Conservation (phyloP, 2,888 invertebrate genomes). For the Ennomos fuscantarius region DNA sequence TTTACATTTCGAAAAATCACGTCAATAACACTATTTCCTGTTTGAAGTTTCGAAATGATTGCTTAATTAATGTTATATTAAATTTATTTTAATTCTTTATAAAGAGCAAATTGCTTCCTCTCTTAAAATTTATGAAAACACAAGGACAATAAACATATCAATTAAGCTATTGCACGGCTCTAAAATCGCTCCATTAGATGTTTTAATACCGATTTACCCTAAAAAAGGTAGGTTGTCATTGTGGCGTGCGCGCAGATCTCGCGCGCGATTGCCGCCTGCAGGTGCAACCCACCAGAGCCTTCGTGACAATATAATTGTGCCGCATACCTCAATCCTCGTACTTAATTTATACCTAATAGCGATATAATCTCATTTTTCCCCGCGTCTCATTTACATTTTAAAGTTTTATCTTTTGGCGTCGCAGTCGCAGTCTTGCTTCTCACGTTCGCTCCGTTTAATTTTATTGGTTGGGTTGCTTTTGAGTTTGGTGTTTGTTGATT, state of each 20-base stretch:
- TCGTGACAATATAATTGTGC: slow-evolving; percentile 84
- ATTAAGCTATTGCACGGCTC: slow-evolving; percentile 18
- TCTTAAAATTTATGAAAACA: not conserved
- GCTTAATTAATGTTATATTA: too few species aligned
- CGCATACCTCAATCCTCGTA: slow-evolving; percentile 73
- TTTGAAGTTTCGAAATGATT: too few species aligned
- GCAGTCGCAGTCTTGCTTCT: slow-evolving; percentile 41
- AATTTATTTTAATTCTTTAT: too few species aligned
- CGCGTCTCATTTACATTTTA: slow-evolving; percentile 82
- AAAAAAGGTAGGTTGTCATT: slow-evolving; percentile 38
- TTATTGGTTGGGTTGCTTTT: slow-evolving; percentile 12
- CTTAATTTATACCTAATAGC: slow-evolving; percentile 84
- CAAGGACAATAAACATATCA: slow-evolving; percentile 14
- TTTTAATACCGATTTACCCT: slow-evolving; percentile 32
- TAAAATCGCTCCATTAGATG: slow-evolving; percentile 31
- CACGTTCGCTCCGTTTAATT: slow-evolving; percentile 26
- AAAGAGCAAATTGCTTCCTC: too few species aligned
- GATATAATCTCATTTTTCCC: slow-evolving; percentile 78
- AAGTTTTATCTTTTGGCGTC: slow-evolving; percentile 61
- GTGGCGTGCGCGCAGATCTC: slow-evolving; percentile 62
- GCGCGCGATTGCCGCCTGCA: slow-evolving; percentile 44
- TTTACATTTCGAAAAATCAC: too few species aligned
- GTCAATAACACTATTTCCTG: too few species aligned
- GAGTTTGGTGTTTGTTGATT: too few species aligned
- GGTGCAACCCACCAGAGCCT: slow-evolving; percentile 54